Evolutionary conservation across 2,797 vertebrate genomes (phyloP), one percentile per base, ranked within the genome.

Genomic region (Centropyge bicolor): DNA sequence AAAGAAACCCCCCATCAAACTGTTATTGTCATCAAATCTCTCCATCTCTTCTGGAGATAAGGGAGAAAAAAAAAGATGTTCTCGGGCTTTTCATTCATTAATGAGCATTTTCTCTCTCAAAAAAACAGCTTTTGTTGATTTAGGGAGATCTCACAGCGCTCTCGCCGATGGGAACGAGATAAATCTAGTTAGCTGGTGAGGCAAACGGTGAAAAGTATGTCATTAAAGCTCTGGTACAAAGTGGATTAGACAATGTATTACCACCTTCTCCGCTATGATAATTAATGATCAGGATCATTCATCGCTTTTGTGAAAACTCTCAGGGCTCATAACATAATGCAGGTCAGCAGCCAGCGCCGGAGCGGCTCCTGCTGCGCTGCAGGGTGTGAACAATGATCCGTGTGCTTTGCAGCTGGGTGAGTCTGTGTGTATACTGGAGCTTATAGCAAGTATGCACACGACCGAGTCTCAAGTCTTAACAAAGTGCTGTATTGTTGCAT

Each of bases 71-170:
- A 88, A 75, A 75, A 91, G 81, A 90, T 86, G 84, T 90, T 85
- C 78, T 83, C 54, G 65, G 20, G 55, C 66, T 82, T 86, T 89
- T 87, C 64, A 81, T 85, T 88, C 87, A 88, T 92, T 94, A 93
- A 94, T 94, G 89, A 94, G 86, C 80, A 56, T 86, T 88, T 89
- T 76, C 81, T 54, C 65, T 68, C 81, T 76, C 55, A 76, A 85
- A 86, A 63, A 94, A 90, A 88, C 88, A 89, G 84, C 75, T 92
- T 92, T 90, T 93, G 88, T 93, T 93, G 86, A 84, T 91, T 93
- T 90, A 90, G 66, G 78, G 85, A 84, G 90, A 81, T 84, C 87
- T 86, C 86, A 19, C 64, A 81, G 81, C 59, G 6, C 72, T 84
- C 41, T 83, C 60, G 91, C 88, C 91, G 81, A 69, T 86, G 88